Percentiles rank a stretch among this genome's conserved stretches.
Evolutionary conservation across 2,797 vertebrate genomes (phyloP).

Genomic region (Melanotaenia boesemani): DNA sequence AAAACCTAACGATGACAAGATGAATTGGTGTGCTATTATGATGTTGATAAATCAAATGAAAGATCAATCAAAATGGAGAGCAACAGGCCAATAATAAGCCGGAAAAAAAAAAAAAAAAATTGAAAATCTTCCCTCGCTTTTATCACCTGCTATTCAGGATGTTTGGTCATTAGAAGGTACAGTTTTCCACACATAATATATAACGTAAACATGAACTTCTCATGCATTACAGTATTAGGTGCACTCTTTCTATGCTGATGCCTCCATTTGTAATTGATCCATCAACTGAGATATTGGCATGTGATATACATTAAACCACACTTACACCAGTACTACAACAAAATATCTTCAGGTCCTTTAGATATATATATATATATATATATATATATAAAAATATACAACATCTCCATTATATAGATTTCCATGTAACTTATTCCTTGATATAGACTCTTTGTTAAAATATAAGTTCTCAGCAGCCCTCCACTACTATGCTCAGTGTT

Average conservation of each 20-base stretch:
- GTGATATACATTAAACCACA: conserved; percentile 67
- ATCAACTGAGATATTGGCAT: conserved; percentile 60
- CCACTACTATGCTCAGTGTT: conserved; percentile 55
- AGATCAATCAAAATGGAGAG: conserved; percentile 58
- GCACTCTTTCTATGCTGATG: conserved; percentile 49
- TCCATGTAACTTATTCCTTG: conserved; percentile 70
- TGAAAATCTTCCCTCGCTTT: conserved; percentile 30
- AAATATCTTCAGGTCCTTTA: conserved; percentile 46
- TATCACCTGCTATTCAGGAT: conserved; percentile 23
- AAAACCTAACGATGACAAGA: conserved; percentile 33
- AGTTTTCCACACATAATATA: conserved; percentile 54
- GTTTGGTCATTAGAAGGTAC: conserved; percentile 53
- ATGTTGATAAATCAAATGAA: conserved; percentile 58
- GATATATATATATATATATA: conserved; percentile 80
- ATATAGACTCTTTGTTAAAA: conserved; percentile 81
- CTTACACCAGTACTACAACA: conserved; percentile 70
- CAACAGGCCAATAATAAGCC: conserved; percentile 39
- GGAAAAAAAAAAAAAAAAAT: not conserved
- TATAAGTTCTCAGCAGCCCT: conserved; percentile 67
- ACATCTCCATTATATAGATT: conserved; percentile 82
- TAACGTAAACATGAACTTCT: conserved; percentile 64
- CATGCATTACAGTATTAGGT: conserved; percentile 76
- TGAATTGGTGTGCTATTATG: conserved; percentile 33
- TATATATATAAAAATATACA: conserved; percentile 81
- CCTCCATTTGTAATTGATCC: conserved; percentile 65